Evolutionary conservation across 2,888 invertebrate species (phyloP).

Genomic region (Dolomedes plantarius): DNA sequence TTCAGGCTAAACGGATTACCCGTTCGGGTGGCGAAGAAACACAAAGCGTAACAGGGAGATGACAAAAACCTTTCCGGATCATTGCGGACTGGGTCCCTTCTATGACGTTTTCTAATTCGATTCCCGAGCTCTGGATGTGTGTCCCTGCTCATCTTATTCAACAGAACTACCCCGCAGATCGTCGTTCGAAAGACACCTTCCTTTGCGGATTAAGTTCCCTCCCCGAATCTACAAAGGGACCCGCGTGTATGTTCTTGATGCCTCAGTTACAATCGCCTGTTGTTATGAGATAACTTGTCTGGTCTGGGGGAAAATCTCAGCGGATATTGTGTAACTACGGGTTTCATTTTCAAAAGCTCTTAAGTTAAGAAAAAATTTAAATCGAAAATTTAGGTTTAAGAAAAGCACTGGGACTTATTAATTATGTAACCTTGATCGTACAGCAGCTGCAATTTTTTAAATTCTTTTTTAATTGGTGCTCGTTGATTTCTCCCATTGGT

Average conservation of each 20-base stretch:
- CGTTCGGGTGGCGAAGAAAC: constrained; percentile 31
- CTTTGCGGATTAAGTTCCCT: constrained; percentile 26
- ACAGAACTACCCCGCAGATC: background rate
- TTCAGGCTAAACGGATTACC: constrained; percentile 54
- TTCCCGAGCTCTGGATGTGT: constrained; percentile 9
- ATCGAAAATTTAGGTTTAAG: too few species aligned
- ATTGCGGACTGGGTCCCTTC: constrained; percentile 41
- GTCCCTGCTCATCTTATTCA: constrained; percentile 25
- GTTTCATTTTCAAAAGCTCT: too few species aligned
- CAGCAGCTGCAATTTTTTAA: too few species aligned
- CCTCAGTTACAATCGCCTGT: too few species aligned
- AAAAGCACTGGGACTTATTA: too few species aligned
- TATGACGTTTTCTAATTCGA: constrained; percentile 52
- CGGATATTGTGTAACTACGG: too few species aligned
- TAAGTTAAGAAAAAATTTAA: too few species aligned
- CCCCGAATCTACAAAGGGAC: constrained; percentile 22
- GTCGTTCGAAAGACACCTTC: constrained; percentile 39
- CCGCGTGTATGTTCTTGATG: background rate
- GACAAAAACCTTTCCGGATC: constrained; percentile 64
- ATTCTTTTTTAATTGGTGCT: too few species aligned
- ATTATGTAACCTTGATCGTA: too few species aligned
- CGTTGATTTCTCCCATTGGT: too few species aligned
- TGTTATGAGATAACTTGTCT: too few species aligned
- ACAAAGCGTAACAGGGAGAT: constrained; percentile 52
- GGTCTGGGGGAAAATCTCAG: too few species aligned